phyloP scores from a whole-genome alignment of 1,140 invertebrate genomes.

The Ridgeia piscesae region DNA sequence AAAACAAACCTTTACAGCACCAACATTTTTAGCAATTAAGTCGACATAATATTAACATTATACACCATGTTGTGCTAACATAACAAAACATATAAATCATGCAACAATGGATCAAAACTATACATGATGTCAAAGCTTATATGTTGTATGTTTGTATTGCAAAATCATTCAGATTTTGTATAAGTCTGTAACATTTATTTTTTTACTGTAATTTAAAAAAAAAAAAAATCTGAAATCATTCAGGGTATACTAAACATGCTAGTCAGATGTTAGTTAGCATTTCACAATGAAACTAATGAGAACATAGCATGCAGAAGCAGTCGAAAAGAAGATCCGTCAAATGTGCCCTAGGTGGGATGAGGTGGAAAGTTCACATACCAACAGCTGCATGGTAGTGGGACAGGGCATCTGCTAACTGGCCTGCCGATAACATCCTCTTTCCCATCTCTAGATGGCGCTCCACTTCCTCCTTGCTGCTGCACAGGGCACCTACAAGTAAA shows the following conservation, averaged over 20 bases:
- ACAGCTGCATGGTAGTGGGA: slow-evolving; percentile 98
- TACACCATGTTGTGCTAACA: too few species aligned
- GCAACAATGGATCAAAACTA: too few species aligned
- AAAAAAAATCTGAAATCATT: too few species aligned
- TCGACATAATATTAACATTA: too few species aligned
- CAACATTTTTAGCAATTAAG: too few species aligned
- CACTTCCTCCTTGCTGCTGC: slow-evolving; percentile 65
- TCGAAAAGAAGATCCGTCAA: neutral
- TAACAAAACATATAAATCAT: too few species aligned
- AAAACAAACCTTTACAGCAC: too few species aligned
- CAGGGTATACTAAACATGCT: neutral
- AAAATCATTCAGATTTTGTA: neutral
- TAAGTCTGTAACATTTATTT: neutral
- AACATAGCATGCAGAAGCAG: neutral
- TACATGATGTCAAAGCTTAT: neutral
- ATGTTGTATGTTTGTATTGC: neutral
- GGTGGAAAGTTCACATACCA: slow-evolving; percentile 66
- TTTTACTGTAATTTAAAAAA: neutral
- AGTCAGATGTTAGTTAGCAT: neutral
- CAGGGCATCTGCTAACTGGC: slow-evolving; percentile 93
- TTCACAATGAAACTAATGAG: neutral
- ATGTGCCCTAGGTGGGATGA: neutral
- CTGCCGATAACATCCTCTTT: slow-evolving; percentile 82
- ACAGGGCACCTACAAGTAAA: slow-evolving; percentile 9
- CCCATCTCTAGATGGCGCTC: slow-evolving; percentile 92